Conservation (phyloP, 2,797 vertebrate genomes). For the Adrianichthys oophorus region DNA sequence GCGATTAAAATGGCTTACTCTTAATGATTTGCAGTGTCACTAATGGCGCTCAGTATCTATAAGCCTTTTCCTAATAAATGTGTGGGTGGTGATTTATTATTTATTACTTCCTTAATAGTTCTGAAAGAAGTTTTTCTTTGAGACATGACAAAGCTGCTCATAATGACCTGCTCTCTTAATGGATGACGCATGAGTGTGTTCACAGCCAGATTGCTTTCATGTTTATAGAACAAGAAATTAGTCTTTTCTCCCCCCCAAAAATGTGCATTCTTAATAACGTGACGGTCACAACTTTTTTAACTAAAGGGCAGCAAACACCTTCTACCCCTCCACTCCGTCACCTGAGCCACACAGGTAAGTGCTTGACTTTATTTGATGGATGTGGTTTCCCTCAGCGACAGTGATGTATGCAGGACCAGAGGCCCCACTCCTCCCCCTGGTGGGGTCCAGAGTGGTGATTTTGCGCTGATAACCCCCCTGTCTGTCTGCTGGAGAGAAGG, state of each 20-base stretch:
- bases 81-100: conserved; percentile 69
- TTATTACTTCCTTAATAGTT: conserved; percentile 63
- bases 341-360: conserved; percentile 84
- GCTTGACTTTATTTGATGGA: conserved; percentile 80
- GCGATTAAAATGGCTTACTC: conserved; percentile 69
- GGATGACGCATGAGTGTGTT: conserved; percentile 28
- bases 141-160: conserved; percentile 65
- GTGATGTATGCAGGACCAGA: conserved; percentile 60
- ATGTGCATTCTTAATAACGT: too few species aligned
- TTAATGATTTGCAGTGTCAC: conserved; percentile 72
- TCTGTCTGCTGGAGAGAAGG: conserved; percentile 36
- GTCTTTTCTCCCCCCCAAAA: too few species aligned
- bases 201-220: conserved; percentile 3
- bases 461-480: conserved; percentile 67
- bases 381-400: conserved; percentile 77
- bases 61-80: conserved; percentile 57
- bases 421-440: conserved; percentile 7
- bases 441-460: conserved; percentile 68
- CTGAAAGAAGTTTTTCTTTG: conserved; percentile 58
- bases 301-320: conserved; percentile 40
- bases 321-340: conserved; percentile 67
- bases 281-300: conserved; percentile 36
- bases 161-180: conserved; percentile 49
- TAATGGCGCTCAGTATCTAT: conserved; percentile 68
- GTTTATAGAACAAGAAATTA: not conserved